A percentile compares a stretch with the other conserved stretches of the same genome.
phyloP scores from a whole-genome alignment of 2,888 invertebrate species.

The Drosophila rubida region DNA sequence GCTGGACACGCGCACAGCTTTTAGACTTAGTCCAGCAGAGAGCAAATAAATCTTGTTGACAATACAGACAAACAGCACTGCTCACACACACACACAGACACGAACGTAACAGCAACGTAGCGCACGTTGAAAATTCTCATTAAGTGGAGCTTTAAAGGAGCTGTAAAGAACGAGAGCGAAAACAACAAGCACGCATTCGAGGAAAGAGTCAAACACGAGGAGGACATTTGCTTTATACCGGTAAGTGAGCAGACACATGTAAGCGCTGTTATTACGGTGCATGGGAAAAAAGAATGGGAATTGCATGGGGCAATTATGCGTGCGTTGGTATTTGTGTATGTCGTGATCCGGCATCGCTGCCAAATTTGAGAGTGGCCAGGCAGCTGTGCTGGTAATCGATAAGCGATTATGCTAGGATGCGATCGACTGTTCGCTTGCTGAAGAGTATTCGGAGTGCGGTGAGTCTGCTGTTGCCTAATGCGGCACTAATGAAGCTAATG shows the following conservation, averaged over 20 bases:
- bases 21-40: slow-evolving; percentile 30
- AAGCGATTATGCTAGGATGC: background rate
- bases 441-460: background rate
- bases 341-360: background rate
- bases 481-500: slow-evolving; percentile 34
- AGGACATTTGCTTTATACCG: slow-evolving; percentile 53
- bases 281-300: slow-evolving; percentile 6
- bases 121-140: slow-evolving; percentile 29
- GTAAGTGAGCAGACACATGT: slow-evolving; percentile 51
- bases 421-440: background rate
- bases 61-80: slow-evolving; percentile 25
- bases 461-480: no score
- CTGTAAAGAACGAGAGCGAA: slow-evolving; percentile 30
- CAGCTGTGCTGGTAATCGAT: slow-evolving; percentile 8
- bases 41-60: slow-evolving; percentile 36
- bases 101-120: no score
- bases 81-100: slow-evolving; percentile 2
- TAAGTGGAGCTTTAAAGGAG: slow-evolving; percentile 40
- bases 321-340: background rate
- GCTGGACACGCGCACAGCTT: slow-evolving; percentile 23
- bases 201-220: slow-evolving; percentile 36
- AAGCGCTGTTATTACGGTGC: background rate
- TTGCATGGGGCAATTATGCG: background rate
- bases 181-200: slow-evolving; percentile 14
- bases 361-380: background rate